phyloP scores from a whole-genome alignment of 2,797 vertebrate species.

The Schizopygopsis pylzovi region DNA sequence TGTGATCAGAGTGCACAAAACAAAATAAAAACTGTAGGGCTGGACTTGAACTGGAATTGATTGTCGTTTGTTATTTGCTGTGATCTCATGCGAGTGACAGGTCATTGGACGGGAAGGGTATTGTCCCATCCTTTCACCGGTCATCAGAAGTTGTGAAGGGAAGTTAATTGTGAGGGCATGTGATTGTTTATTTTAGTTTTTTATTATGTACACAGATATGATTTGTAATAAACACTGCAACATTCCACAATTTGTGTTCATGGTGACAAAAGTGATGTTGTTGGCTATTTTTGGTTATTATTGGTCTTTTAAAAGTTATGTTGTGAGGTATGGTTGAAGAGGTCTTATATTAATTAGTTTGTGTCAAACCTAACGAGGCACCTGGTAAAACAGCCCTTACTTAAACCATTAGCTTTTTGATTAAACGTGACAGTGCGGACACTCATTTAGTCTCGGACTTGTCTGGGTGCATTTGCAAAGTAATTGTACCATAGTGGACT shows the following conservation, averaged over 20 bases:
- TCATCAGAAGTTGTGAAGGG: not conserved
- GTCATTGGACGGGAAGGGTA: not conserved
- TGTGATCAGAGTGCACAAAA: not conserved
- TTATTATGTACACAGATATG: no score
- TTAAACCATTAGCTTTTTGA: constrained; percentile 42
- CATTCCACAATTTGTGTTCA: not conserved
- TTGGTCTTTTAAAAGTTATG: not conserved
- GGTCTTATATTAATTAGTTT: constrained; percentile 32
- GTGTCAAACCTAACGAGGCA: constrained; percentile 17
- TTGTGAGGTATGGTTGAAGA: constrained; percentile 1
- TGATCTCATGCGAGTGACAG: not conserved
- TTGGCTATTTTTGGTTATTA: not conserved
- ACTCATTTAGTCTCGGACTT: constrained; percentile 27
- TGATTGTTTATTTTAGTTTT: no score
- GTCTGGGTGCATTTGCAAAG: constrained; percentile 23
- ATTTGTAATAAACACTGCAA: no score
- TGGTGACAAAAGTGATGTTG: not conserved
- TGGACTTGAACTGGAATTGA: not conserved
- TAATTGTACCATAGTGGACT: constrained; percentile 42
- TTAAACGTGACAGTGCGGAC: constrained; percentile 45
- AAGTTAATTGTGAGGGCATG: no score
- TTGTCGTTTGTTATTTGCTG: not conserved
- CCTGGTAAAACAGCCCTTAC: not conserved
- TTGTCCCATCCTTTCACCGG: not conserved
- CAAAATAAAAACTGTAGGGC: not conserved